These are phyloP conservation scores for Pseudanteris insignis DNA, from an alignment of 2,888 invertebrate species.

Conservation along the genomic window DNA sequence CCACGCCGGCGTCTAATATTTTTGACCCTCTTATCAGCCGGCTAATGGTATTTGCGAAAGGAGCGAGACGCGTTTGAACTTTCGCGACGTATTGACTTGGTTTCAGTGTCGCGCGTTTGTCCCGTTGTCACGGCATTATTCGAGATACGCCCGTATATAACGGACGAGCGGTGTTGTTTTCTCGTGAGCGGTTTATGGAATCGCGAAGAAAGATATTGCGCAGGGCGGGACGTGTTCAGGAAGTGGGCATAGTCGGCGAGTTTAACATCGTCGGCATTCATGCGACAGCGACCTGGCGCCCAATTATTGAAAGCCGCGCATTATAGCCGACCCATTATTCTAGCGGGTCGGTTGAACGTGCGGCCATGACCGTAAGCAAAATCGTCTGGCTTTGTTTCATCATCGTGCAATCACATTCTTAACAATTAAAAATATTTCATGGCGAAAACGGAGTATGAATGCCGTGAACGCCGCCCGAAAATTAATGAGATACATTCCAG, in stretches of 20 bases:
- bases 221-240: slow-evolving; percentile 35
- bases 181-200: slow-evolving; percentile 25
- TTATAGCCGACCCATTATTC: slow-evolving; percentile 43
- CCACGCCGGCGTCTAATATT: slow-evolving; percentile 19
- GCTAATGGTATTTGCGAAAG: slow-evolving; percentile 25
- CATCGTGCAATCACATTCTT: no score
- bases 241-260: slow-evolving; percentile 29
- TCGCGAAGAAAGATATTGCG: slow-evolving; percentile 33
- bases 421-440: no score
- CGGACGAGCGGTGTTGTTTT: slow-evolving; percentile 32
- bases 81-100: no score
- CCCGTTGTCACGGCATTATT: slow-evolving; percentile 40
- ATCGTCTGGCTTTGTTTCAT: slow-evolving; percentile 4
- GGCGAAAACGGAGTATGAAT: no score
- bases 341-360: slow-evolving; percentile 49
- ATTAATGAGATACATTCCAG: no score
- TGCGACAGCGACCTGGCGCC: slow-evolving; percentile 27
- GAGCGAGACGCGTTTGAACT: slow-evolving; percentile 22
- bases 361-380: slow-evolving; percentile 38
- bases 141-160: slow-evolving; percentile 40
- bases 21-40: slow-evolving; percentile 17
- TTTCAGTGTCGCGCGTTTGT: slow-evolving; percentile 1
- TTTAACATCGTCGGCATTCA: slow-evolving; percentile 35
- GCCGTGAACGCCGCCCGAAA: no score
- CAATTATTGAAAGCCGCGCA: slow-evolving; percentile 45